These are phyloP conservation scores for Lepidurus apus DNA, from an alignment of 1,140 invertebrate genomes.

Conservation along the genomic window DNA sequence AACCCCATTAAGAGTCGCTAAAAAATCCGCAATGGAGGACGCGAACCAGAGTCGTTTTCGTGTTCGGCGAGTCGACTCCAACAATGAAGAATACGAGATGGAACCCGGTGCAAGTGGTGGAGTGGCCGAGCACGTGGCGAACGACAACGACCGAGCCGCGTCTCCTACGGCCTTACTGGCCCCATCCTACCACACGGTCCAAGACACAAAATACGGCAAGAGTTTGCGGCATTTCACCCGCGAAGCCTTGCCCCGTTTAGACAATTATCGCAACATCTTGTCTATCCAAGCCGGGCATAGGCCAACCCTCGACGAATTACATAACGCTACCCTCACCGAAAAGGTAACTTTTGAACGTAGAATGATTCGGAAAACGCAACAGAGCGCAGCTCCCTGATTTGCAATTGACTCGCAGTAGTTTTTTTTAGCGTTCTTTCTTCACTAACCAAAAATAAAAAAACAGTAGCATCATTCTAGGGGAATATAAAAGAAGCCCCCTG, in stretches of 20 bases:
- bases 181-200: conserved; percentile 26
- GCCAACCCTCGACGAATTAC: conserved; percentile 87
- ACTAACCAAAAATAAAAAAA: background rate
- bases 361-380: no score
- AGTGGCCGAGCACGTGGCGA: conserved; percentile 28
- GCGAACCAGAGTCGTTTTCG: conserved; percentile 2
- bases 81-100: conserved; percentile 25
- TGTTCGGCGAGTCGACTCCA: background rate
- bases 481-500: background rate
- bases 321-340: conserved; percentile 69
- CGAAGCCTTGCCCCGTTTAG: conserved; percentile 81
- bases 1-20: no score
- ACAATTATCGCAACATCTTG: conserved; percentile 91
- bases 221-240: conserved; percentile 81
- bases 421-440: no score
- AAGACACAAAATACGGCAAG: conserved; percentile 63
- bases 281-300: conserved; percentile 80
- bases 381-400: no score
- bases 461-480: background rate
- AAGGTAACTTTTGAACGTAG: conserved; percentile 26
- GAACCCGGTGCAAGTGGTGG: conserved; percentile 24
- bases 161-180: conserved; percentile 34
- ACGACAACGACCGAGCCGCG: conserved; percentile 32
- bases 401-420: no score
- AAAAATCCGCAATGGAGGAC: background rate